Base-by-base conservation (phyloP, 2,888 invertebrate genomes). In the Spatulosminthurus flaviceps region DNA sequence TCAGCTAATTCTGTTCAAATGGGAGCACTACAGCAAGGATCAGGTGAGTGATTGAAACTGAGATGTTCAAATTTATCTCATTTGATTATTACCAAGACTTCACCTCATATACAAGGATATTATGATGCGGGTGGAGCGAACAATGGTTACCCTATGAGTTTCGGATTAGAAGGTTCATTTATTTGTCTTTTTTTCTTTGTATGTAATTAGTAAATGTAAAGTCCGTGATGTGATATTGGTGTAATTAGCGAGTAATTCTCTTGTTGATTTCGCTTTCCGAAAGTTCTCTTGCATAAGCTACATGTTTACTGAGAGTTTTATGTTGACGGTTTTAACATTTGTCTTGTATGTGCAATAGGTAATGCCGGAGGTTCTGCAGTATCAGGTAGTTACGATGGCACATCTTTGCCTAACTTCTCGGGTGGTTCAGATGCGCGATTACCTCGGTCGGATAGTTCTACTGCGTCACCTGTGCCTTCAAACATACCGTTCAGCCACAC, bases 391-490 rank as follows among this genome's bases (percentile, higher is more conserved):
- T 83, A 77, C 79, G 85, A 85, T 77, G 83, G 82, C 43, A 80
- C 82, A 79, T 78, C 83, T 71, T 80, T 85, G 73, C 85, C 81
- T 24, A 82, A 78, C 61, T 85, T 83, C 73, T 83, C 84, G 74
- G 82, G 82, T 24, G 83, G 83, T n/a, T 81, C 83, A 64, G 85
- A 85, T 77, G 81, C 78, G 43, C 71, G 85, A 26, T 85, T 84
- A 75, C 81, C 80, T 61, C 79, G 85, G n/a, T 84, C 84, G 11
- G 85, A 85, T 66, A 84, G 84, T 79, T 85, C 85, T 28, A 84
- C 84, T 29, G 85, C 84, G 43, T 84, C 84, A 79, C 85, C 85
- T 78, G 85, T 85, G 82, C 85, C 85, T 82, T 85, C 85, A 82
- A 84, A 84, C 82, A 82, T 84, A 78, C 84, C 64, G 85, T 84